Conservation (phyloP, 2,113 vertebrate genomes). For the Epinephelus lanceolatus region DNA sequence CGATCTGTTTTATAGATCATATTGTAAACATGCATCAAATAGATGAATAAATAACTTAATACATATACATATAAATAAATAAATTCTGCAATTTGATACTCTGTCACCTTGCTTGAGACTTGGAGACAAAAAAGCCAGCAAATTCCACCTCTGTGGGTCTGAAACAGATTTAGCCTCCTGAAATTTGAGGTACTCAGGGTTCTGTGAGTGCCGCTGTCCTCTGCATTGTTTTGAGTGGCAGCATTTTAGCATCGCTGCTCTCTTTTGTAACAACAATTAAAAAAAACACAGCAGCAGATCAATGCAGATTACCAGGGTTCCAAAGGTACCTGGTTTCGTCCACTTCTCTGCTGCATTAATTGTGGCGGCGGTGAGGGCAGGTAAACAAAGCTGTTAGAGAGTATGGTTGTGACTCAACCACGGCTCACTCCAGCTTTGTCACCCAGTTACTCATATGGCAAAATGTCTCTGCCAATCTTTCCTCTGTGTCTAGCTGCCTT, state of each 20-base stretch:
- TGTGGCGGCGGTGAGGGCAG: constrained; percentile 70
- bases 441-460: constrained; percentile 53
- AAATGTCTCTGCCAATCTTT: constrained; percentile 54
- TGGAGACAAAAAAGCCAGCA: background rate
- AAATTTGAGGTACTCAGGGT: constrained; percentile 29
- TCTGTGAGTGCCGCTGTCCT: constrained; percentile 51
- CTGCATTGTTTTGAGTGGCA: constrained; percentile 60
- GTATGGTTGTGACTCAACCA: constrained; percentile 66
- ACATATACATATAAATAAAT: background rate
- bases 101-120: constrained; percentile 3
- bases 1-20: background rate
- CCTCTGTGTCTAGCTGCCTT: constrained; percentile 40
- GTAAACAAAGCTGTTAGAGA: constrained; percentile 81
- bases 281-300: constrained; percentile 55
- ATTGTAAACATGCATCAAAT: background rate
- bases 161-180: constrained; percentile 30
- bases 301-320: constrained; percentile 64
- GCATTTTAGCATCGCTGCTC: constrained; percentile 65
- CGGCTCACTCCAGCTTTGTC: constrained; percentile 53
- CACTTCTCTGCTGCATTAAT: constrained; percentile 74
- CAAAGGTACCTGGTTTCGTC: constrained; percentile 60
- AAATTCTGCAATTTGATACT: background rate
- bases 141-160: constrained; percentile 11
- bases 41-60: background rate
- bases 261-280: constrained; percentile 66